Conservation (phyloP, 2,113 vertebrate genomes). For the Talpa occidentalis region DNA sequence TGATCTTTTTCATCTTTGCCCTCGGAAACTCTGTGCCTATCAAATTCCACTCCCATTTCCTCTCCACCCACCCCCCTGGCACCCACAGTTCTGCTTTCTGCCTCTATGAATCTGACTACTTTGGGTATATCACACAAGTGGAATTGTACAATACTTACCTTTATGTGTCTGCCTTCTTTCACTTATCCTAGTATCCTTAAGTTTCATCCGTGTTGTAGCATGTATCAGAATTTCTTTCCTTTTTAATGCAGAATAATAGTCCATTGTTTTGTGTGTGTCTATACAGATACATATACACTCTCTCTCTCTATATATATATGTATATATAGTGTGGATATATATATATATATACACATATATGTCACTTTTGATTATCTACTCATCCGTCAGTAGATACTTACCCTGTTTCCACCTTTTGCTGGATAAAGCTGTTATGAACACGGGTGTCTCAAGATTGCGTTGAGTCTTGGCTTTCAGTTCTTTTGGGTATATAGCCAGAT, state of each 20-base stretch:
- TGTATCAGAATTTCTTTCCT: background rate
- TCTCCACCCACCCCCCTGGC: background rate
- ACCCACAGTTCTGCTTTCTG: background rate
- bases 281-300: no score
- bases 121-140: background rate
- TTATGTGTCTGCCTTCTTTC: conserved; percentile 4
- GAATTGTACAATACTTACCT: background rate
- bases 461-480: background rate
- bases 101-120: background rate
- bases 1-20: background rate
- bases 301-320: no score
- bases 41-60: background rate
- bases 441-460: background rate
- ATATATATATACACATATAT: no score
- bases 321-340: no score
- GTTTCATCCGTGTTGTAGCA: background rate
- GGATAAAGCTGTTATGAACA: background rate
- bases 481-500: background rate
- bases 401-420: background rate
- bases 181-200: background rate
- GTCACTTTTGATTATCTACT: background rate
- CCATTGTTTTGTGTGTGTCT: background rate
- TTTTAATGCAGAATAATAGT: background rate
- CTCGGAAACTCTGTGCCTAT: background rate
- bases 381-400: background rate